Evolutionary conservation across 2,888 invertebrate species (phyloP), one percentile per base, ranked within the genome.

Genomic region (Catocala fraxini): DNA sequence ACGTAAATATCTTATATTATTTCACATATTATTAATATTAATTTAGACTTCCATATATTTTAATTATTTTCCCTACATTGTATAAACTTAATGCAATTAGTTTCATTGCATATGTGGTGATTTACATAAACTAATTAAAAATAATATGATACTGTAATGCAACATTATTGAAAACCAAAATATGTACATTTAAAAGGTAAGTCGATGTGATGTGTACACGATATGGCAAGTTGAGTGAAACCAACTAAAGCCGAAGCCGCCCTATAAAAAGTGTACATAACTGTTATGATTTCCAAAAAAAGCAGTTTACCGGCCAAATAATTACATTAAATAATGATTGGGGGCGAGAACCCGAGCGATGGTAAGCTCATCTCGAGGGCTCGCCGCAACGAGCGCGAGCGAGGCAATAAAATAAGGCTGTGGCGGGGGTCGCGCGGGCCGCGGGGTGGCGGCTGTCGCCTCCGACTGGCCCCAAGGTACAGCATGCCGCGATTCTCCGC

Each of bases 301-400:
- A 87, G 79, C 77, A 84, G 85, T 88, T 87, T 88, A 86, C 84
- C 75, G 81, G 83, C 83, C 83, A 90, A 92, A 92, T 92, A 92
- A 93, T 93, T 92, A 92, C 89, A 89, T 90, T 86, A 90, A 92
- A 90, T 91, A 93, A 91, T 91, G 89, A 91, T 89, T 86, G 87
- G 87, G 87, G 87, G 85, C 87, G 88, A 89, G 89, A 89, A 85
- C 74, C 79, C 83, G 81, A 81, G 79, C 85, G 85, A 84, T 81
- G 87, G 88, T 85, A 85, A 87, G 82, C 89, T 89, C 92, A 91
- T 90, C 91, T 91, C 83, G 89, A 89, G 90, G 89, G 90, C 88
- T 88, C 82, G 82, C 86, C 84, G 81, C 86, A 81, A 77, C 84
- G 82, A 87, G 83, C 83, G 78, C 76, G 81, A 78, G 86, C 84